Percentiles rank a stretch among this genome's conserved stretches.
These are phyloP conservation scores for Gallinago undulata DNA, from an alignment of 2,113 vertebrate genomes.

Conservation along the genomic window DNA sequence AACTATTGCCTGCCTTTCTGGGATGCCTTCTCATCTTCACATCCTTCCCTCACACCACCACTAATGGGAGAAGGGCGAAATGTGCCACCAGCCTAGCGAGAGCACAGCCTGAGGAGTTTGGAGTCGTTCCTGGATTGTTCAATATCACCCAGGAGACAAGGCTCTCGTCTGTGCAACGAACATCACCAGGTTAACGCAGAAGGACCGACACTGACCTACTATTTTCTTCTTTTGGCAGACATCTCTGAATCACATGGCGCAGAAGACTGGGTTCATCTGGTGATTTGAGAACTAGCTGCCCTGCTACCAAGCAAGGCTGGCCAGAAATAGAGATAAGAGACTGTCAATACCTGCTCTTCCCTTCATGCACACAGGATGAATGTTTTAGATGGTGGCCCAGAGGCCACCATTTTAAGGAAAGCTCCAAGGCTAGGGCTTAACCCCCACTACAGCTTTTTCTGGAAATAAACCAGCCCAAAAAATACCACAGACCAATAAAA, in stretches of 20 bases:
- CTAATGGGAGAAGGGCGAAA: not conserved
- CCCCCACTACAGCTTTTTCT: not conserved
- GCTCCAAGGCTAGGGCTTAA: not conserved
- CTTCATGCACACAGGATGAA: not conserved
- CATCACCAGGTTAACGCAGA: not conserved
- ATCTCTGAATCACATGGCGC: not conserved
- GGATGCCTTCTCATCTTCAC: conserved; percentile 12
- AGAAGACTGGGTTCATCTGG: not conserved
- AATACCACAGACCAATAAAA: not conserved
- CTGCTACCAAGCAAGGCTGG: not conserved
- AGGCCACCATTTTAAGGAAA: not conserved
- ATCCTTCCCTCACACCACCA: conserved; percentile 8
- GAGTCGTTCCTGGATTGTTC: not conserved
- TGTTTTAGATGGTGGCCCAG: not conserved
- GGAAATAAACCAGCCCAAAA: not conserved
- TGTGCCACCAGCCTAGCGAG: not conserved
- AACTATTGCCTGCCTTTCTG: conserved; percentile 5
- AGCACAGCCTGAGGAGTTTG: conserved; percentile 6
- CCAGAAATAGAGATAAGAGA: conserved; percentile 6
- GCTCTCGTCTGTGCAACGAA: not conserved
- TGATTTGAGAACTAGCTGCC: not conserved
- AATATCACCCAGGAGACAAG: conserved; percentile 16
- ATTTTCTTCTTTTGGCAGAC: conserved; percentile 23
- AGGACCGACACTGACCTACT: not conserved
- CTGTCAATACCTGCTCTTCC: not conserved